These are phyloP conservation scores for Yponomeuta evonymella DNA, from an alignment of 2,888 invertebrate genomes.

Conservation along the genomic window DNA sequence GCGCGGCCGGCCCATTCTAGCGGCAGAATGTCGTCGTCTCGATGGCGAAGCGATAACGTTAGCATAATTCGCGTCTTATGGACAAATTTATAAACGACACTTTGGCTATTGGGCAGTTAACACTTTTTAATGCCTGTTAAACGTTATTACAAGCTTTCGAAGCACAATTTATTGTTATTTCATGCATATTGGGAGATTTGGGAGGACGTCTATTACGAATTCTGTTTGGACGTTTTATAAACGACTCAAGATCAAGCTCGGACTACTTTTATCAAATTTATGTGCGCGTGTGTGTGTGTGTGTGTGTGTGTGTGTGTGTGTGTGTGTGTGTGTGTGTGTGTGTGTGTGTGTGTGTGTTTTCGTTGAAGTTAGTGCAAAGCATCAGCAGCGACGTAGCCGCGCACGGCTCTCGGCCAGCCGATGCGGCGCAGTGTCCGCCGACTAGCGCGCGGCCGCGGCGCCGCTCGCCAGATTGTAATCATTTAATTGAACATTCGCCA, in stretches of 20 bases:
- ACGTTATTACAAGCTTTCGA: not conserved
- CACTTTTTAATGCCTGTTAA: constrained; percentile 3
- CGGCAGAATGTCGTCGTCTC: not conserved
- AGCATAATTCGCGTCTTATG: not conserved
- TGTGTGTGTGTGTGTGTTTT: not conserved
- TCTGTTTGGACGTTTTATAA: not conserved
- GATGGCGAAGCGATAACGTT: not conserved
- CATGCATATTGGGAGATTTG: not conserved
- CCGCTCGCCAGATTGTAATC: constrained; percentile 29
- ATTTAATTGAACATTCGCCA: constrained; percentile 24
- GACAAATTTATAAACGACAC: not conserved
- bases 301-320: not conserved
- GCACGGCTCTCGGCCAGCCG: too few species aligned
- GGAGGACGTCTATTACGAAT: not conserved
- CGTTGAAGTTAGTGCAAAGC: too few species aligned
- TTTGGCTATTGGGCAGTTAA: not conserved
- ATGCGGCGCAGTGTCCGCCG: not conserved
- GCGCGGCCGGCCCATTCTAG: not conserved
- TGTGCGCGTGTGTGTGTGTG: not conserved
- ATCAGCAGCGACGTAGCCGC: too few species aligned
- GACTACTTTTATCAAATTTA: not conserved
- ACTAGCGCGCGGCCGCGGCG: constrained; percentile 17
- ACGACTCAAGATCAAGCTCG: not conserved
- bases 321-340: not conserved
- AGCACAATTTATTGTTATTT: constrained; percentile 3